A percentile compares a stretch with the other conserved stretches of the same genome.
phyloP scores from a whole-genome alignment of 2,888 invertebrate species.

The Tanypteryx hageni region DNA sequence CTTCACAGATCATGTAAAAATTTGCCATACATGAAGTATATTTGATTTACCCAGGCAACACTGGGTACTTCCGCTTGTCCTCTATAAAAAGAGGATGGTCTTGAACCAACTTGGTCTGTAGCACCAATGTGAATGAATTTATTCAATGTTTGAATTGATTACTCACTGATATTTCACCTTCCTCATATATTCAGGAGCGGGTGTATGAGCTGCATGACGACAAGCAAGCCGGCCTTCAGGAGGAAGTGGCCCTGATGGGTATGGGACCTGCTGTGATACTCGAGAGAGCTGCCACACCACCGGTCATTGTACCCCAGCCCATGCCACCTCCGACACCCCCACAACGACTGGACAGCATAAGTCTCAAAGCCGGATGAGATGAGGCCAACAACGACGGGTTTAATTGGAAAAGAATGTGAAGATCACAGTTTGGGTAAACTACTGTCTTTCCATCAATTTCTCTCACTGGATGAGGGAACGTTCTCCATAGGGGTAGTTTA shows the following conservation, averaged over 20 bases:
- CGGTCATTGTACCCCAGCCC: constrained; percentile 43
- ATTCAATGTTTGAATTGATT: too few species aligned
- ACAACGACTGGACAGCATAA: constrained; percentile 79
- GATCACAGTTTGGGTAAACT: constrained; percentile 44
- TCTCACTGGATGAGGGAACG: constrained; percentile 4
- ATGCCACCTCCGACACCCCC: constrained; percentile 76
- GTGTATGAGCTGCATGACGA: constrained; percentile 76
- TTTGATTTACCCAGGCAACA: too few species aligned
- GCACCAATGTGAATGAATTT: too few species aligned
- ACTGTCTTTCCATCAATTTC: constrained; percentile 39
- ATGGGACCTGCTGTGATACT: constrained; percentile 77
- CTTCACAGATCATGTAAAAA: too few species aligned
- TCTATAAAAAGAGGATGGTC: too few species aligned
- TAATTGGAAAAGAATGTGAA: constrained; percentile 33
- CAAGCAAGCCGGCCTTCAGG: constrained; percentile 77
- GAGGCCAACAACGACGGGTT: background rate
- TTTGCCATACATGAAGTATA: too few species aligned
- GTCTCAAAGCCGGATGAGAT: constrained; percentile 68
- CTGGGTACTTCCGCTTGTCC: too few species aligned
- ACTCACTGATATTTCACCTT: too few species aligned
- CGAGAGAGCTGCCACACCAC: constrained; percentile 77
- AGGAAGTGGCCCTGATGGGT: constrained; percentile 83
- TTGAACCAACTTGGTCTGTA: too few species aligned
- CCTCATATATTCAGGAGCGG: constrained; percentile 76
- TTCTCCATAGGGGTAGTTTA: constrained; percentile 53